phyloP scores from a whole-genome alignment of 2,888 invertebrate species.

The Drosophila helvetica region DNA sequence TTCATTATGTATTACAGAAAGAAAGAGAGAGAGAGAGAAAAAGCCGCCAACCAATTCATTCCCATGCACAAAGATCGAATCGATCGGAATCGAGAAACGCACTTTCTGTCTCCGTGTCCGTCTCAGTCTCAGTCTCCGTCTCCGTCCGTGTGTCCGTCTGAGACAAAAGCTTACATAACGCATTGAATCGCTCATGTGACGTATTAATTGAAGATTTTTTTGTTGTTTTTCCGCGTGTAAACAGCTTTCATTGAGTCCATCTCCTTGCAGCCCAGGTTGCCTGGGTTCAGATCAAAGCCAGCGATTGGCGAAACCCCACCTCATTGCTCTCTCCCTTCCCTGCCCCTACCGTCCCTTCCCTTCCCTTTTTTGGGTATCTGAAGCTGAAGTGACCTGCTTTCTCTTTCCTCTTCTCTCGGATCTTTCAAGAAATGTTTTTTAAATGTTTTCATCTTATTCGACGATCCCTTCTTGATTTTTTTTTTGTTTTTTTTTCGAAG shows the following conservation, averaged over 20 bases:
- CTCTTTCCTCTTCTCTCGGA: slow-evolving; percentile 56
- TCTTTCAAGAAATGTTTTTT: slow-evolving; percentile 29
- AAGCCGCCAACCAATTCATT: neutral
- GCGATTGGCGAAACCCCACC: slow-evolving; percentile 25
- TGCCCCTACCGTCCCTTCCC: slow-evolving; percentile 11
- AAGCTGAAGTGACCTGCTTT: slow-evolving; percentile 73
- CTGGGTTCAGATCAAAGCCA: slow-evolving; percentile 32
- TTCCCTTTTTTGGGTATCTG: slow-evolving; percentile 59
- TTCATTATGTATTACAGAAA: neutral
- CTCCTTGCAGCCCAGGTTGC: slow-evolving; percentile 11
- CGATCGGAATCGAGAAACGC: slow-evolving; percentile 40
- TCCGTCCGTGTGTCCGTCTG: neutral
- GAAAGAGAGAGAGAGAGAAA: too few relatives aligned
- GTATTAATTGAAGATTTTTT: slow-evolving; percentile 68
- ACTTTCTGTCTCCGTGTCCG: slow-evolving; percentile 17
- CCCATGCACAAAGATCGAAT: slow-evolving; percentile 10
- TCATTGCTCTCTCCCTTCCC: slow-evolving; percentile 21
- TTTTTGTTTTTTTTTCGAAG: neutral
- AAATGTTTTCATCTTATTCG: slow-evolving; percentile 1
- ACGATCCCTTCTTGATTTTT: slow-evolving; percentile 7
- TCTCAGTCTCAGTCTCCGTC: too few relatives aligned
- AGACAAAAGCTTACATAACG: slow-evolving; percentile 49
- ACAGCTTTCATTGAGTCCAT: slow-evolving; percentile 4
- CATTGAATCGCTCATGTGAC: slow-evolving; percentile 54
- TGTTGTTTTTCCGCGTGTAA: slow-evolving; percentile 14